Evolutionary conservation across 2,797 vertebrate genomes (phyloP).

Genomic region (Sebastes ruberrimus): DNA sequence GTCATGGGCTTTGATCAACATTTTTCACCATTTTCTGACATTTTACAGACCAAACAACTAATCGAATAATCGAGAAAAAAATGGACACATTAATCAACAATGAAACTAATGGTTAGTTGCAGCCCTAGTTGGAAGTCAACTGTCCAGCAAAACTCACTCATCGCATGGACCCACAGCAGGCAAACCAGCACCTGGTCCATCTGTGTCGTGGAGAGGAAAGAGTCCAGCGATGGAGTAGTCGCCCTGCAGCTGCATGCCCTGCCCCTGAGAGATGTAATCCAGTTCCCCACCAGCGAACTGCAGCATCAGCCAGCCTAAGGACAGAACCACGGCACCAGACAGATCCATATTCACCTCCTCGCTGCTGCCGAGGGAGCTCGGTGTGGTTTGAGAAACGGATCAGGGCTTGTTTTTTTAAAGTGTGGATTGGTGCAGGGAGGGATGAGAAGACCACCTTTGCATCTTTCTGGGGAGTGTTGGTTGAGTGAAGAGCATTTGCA

Average conservation of each 20-base stretch:
- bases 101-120: no score
- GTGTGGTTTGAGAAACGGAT: neutral
- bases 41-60: no score
- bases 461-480: constrained; percentile 43
- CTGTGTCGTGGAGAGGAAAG: constrained; percentile 81
- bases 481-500: constrained; percentile 63
- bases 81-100: no score
- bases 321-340: constrained; percentile 36
- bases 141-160: constrained; percentile 61
- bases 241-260: constrained; percentile 76
- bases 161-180: constrained; percentile 73
- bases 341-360: constrained; percentile 5
- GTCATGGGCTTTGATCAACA: no score
- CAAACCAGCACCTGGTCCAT: neutral
- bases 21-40: no score
- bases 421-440: neutral
- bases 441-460: constrained; percentile 55
- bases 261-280: constrained; percentile 44
- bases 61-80: no score
- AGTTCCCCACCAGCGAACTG: constrained; percentile 33
- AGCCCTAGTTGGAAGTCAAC: neutral
- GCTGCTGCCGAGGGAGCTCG: neutral
- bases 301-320: constrained; percentile 47
- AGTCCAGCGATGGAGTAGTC: constrained; percentile 84
- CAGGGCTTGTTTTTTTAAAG: constrained; percentile 12